Percentiles rank a stretch among this genome's conserved stretches.
Conservation (phyloP, 2,113 vertebrate species). For the Bettongia penicillata region DNA sequence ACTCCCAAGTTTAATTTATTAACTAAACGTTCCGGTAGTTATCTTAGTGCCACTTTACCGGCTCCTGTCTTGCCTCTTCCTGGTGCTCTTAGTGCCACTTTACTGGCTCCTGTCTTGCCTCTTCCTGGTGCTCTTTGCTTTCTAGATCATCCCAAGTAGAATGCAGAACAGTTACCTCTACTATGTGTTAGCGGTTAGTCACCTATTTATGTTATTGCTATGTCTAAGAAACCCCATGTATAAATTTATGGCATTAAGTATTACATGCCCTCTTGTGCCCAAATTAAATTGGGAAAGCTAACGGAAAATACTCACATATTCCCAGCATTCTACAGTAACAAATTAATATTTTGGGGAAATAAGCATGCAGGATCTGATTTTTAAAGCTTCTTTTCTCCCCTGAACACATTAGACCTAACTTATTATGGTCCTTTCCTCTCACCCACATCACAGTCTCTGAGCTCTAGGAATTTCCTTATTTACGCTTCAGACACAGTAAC, state of each 20-base stretch:
- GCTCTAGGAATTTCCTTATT: background rate
- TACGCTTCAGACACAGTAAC: background rate
- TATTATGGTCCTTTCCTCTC: no score
- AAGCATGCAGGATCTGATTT: background rate
- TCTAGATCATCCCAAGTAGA: background rate
- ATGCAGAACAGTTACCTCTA: background rate
- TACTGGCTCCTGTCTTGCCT: background rate
- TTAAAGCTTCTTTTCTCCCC: background rate
- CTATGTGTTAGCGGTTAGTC: background rate
- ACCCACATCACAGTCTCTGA: background rate
- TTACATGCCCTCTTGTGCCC: background rate
- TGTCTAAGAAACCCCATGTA: background rate
- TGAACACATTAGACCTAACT: no score
- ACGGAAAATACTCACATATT: background rate
- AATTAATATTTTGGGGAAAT: background rate
- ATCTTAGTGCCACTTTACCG: background rate
- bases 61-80: background rate
- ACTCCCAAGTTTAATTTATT: background rate
- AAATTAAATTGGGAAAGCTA: background rate
- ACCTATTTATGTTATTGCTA: background rate
- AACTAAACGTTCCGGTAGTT: background rate
- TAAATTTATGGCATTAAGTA: background rate
- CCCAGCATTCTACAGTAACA: background rate
- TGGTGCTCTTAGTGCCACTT: slow-evolving; percentile 14
- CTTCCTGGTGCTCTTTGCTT: background rate